These are phyloP conservation scores for Ceratoteleas bidentatus DNA, from an alignment of 1,140 invertebrate genomes.

Conservation along the genomic window DNA sequence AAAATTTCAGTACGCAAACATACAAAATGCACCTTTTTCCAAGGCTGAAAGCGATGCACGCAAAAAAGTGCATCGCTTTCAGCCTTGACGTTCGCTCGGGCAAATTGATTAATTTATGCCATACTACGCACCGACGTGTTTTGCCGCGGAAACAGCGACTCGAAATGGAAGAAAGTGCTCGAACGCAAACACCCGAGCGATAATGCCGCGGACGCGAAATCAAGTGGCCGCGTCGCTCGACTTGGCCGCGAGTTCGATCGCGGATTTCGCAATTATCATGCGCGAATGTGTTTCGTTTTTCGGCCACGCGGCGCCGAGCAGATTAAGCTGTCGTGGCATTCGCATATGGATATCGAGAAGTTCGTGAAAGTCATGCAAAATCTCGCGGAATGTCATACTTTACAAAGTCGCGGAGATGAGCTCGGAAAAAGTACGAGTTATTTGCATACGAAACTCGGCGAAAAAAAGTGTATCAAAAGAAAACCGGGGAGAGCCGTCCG, in stretches of 20 bases:
- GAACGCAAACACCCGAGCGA: no score
- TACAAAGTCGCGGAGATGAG: constrained; percentile 54
- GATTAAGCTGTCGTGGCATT: constrained; percentile 54
- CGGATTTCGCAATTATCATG: constrained; percentile 6
- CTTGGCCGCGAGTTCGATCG: not conserved
- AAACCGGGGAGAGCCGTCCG: constrained; percentile 58
- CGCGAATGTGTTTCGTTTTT: constrained; percentile 11
- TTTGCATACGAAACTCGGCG: constrained; percentile 62
- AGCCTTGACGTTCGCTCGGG: constrained; percentile 3
- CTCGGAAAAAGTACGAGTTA: constrained; percentile 55
- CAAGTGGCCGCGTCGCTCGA: no score
- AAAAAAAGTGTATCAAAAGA: constrained; percentile 66
- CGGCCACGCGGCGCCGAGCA: constrained; percentile 7
- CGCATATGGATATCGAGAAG: constrained; percentile 57
- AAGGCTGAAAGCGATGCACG: no score
- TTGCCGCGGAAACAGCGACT: not conserved
- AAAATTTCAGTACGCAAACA: constrained; percentile 17
- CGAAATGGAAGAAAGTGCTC: not conserved
- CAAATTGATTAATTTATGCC: constrained; percentile 29
- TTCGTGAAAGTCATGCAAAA: constrained; percentile 63
- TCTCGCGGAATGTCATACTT: constrained; percentile 60
- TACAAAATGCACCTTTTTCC: constrained; percentile 10
- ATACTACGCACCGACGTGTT: not conserved
- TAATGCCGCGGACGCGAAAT: no score
- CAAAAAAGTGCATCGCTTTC: constrained; percentile 22